Evolutionary conservation across 2,888 invertebrate genomes (phyloP).

Genomic region (Habrosyne pyritoides): DNA sequence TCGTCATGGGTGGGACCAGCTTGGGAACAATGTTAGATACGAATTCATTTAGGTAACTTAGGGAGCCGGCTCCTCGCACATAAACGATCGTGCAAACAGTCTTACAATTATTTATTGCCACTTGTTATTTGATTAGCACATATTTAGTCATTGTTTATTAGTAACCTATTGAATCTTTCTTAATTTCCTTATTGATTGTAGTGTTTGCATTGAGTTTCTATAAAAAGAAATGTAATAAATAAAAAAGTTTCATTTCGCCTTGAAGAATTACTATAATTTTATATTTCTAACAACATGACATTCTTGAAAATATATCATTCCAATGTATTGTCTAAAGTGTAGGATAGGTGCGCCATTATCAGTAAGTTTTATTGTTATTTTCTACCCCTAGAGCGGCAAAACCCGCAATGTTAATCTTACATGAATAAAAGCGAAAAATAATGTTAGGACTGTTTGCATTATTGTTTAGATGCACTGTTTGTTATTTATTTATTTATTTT

Average conservation of each 20-base stretch:
- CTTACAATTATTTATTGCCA: conserved; percentile 37
- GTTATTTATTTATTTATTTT: conserved; percentile 66
- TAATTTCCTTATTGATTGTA: conserved; percentile 21
- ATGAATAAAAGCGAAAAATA: not conserved
- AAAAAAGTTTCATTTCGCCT: conserved; percentile 31
- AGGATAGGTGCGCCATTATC: conserved; percentile 76
- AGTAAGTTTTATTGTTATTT: conserved; percentile 53
- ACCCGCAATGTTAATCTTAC: not conserved
- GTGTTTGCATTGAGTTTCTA: conserved; percentile 18
- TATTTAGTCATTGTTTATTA: conserved; percentile 21
- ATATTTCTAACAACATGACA: conserved; percentile 68
- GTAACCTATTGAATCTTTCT: conserved; percentile 1
- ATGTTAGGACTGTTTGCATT: conserved; percentile 61
- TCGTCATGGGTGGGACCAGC: conserved; percentile 84
- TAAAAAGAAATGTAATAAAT: conserved; percentile 15
- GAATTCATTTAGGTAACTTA: conserved; percentile 74
- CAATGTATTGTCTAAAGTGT: conserved; percentile 80
- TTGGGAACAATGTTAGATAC: conserved; percentile 82
- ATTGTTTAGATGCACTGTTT: conserved; percentile 61
- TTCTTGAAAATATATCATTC: conserved; percentile 82
- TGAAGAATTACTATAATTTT: conserved; percentile 43
- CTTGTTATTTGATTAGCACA: conserved; percentile 30
- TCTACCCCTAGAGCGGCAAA: not conserved
- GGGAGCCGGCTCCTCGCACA: conserved; percentile 62
- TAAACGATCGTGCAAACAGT: conserved; percentile 67